Percentiles rank a stretch among this genome's conserved stretches.
Evolutionary conservation across 2,113 vertebrate species (phyloP).

Genomic region (Benitochromis conjunctus): DNA sequence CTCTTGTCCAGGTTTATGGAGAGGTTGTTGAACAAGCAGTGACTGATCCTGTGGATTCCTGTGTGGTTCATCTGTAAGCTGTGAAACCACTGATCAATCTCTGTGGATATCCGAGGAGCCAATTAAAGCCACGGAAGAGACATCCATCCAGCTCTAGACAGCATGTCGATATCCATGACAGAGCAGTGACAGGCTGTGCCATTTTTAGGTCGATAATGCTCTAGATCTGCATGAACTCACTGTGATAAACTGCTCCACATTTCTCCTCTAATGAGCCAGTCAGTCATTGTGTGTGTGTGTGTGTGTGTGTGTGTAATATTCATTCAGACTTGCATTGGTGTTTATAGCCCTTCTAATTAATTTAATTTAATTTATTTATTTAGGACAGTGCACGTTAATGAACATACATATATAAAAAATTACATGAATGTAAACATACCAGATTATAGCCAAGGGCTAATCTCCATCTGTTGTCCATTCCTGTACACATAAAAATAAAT

Average conservation of each 20-base stretch:
- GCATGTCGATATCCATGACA: slow-evolving; percentile 23
- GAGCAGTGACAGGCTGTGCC: slow-evolving; percentile 12
- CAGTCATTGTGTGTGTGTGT: background rate
- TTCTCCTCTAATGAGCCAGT: slow-evolving; percentile 30
- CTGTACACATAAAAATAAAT: background rate
- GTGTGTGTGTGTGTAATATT: background rate
- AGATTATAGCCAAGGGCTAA: too few species aligned
- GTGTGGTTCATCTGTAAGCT: background rate
- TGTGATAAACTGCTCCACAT: slow-evolving; percentile 30
- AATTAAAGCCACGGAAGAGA: slow-evolving; percentile 27
- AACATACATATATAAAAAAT: too few species aligned
- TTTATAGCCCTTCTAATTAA: background rate
- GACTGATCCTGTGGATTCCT: background rate
- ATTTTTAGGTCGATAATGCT: slow-evolving; percentile 43
- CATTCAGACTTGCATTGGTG: background rate
- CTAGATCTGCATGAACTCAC: slow-evolving; percentile 28
- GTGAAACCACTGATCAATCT: slow-evolving; percentile 32
- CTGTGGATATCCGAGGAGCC: slow-evolving; percentile 27
- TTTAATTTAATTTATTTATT: too few species aligned
- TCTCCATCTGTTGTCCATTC: too few species aligned
- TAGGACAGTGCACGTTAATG: too few species aligned
- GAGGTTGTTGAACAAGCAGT: background rate
- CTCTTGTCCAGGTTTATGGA: background rate
- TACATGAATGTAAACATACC: too few species aligned
- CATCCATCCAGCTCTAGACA: slow-evolving; percentile 31